These are phyloP conservation scores for Cetoscarus ocellatus DNA, from an alignment of 2,797 vertebrate species.

Conservation along the genomic window DNA sequence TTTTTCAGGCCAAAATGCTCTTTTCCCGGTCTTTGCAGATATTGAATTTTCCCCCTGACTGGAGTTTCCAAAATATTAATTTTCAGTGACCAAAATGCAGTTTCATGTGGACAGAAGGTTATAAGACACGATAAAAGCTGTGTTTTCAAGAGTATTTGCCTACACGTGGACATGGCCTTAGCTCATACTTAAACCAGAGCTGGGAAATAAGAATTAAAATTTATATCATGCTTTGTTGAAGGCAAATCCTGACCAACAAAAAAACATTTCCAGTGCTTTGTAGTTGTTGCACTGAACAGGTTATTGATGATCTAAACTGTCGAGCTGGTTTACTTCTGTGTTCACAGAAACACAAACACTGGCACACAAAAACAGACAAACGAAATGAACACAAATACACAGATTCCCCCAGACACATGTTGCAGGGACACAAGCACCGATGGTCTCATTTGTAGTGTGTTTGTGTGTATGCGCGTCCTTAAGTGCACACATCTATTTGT, in stretches of 20 bases:
- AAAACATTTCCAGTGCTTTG: not conserved
- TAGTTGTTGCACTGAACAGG: not conserved
- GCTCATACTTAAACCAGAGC: too few species aligned
- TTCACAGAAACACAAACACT: not conserved
- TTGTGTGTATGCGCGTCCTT: constrained; percentile 14
- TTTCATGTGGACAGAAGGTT: too few species aligned
- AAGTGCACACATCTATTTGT: constrained; percentile 13
- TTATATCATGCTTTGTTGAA: too few species aligned
- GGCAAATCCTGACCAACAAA: not conserved
- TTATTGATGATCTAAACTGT: constrained; percentile 10
- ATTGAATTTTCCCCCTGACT: too few species aligned
- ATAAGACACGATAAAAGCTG: too few species aligned
- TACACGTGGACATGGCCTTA: too few species aligned
- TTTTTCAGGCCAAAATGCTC: too few species aligned
- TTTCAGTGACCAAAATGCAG: too few species aligned
- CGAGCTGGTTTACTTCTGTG: not conserved
- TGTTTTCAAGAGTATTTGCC: too few species aligned
- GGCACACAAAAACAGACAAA: not conserved
- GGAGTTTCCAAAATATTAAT: too few species aligned
- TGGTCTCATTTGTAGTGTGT: constrained; percentile 57
- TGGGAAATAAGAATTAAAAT: too few species aligned
- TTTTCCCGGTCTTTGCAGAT: too few species aligned
- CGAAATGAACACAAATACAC: constrained; percentile 8
- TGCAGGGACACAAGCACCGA: constrained; percentile 73
- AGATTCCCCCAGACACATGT: constrained; percentile 64